Conservation (phyloP, 37 sponge, comb jelly and placozoan genomes). For the Dysidea cf. avara region DNA sequence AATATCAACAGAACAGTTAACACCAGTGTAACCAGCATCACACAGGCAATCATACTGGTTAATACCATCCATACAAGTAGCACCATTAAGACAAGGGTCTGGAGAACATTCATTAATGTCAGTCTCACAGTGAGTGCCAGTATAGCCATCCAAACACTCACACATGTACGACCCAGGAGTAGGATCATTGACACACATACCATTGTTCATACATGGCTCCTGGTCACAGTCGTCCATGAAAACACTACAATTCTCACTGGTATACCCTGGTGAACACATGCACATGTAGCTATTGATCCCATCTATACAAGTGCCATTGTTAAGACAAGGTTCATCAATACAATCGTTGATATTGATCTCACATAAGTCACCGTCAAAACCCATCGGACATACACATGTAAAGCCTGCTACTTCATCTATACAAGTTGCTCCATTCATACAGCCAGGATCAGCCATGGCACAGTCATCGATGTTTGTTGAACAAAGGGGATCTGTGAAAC, state of each 20-base stretch:
- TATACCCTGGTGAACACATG: slow-evolving; percentile 29
- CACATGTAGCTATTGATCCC: slow-evolving; percentile 12
- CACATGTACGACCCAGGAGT: slow-evolving; percentile 16
- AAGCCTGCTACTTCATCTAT: slow-evolving; percentile 4
- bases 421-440: slow-evolving; percentile 47
- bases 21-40: too few species aligned
- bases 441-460: slow-evolving; percentile 19
- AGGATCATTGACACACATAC: slow-evolving; percentile 32
- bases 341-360: slow-evolving; percentile 19
- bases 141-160: slow-evolving; percentile 27
- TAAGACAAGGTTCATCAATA: not conserved
- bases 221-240: slow-evolving; percentile 4
- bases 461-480: slow-evolving; percentile 58
- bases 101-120: slow-evolving; percentile 36
- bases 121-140: slow-evolving; percentile 31
- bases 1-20: too few species aligned
- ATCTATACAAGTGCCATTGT: slow-evolving; percentile 7
- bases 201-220: slow-evolving; percentile 28
- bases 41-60: too few species aligned
- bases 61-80: too few species aligned
- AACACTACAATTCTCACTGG: slow-evolving; percentile 36
- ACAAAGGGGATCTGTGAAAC: slow-evolving; percentile 37
- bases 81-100: slow-evolving; percentile 59
- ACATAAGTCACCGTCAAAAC: slow-evolving; percentile 34
- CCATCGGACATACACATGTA: slow-evolving; percentile 16